Evolutionary conservation across 2,888 invertebrate species (phyloP).

Genomic region (Stenoptilia bipunctidactyla): DNA sequence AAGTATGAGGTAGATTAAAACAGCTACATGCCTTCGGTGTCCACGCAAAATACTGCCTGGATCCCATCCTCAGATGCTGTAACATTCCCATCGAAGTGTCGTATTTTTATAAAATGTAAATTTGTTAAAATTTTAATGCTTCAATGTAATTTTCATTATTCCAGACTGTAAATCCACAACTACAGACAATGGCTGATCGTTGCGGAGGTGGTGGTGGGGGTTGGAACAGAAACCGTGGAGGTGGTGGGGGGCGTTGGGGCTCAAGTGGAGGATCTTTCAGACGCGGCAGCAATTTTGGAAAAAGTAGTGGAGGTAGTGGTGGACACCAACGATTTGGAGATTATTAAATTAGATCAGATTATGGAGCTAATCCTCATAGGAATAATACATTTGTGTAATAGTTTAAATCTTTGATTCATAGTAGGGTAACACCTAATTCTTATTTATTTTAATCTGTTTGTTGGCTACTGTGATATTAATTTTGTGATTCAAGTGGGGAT

Average conservation of each 20-base stretch:
- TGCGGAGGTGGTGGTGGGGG: conserved; percentile 74
- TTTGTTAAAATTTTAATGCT: background rate
- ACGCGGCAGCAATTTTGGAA: conserved; percentile 56
- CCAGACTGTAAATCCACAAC: conserved; percentile 86
- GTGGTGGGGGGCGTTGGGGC: conserved; percentile 48
- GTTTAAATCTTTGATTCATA: conserved; percentile 18
- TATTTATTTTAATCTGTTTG: conserved; percentile 27
- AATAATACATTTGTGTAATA: conserved; percentile 41
- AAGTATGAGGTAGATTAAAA: conserved; percentile 77
- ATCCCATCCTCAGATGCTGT: conserved; percentile 82
- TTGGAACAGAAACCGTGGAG: conserved; percentile 66
- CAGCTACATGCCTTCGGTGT: conserved; percentile 86
- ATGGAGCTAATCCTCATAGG: conserved; percentile 52
- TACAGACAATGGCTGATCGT: conserved; percentile 82
- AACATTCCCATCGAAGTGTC: conserved; percentile 34
- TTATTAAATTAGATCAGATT: conserved; percentile 32
- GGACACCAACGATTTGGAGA: conserved; percentile 59
- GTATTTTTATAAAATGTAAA: too few relatives aligned
- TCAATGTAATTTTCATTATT: conserved; percentile 2
- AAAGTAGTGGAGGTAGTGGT: conserved; percentile 43
- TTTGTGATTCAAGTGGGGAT: conserved; percentile 47
- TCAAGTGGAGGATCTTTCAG: conserved; percentile 65
- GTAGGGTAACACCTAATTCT: conserved; percentile 27
- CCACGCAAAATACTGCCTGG: conserved; percentile 79
- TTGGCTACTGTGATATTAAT: conserved; percentile 63